These are phyloP conservation scores for Grammomys dolichurus DNA, from an alignment of 2,113 vertebrate genomes.

Conservation along the genomic window DNA sequence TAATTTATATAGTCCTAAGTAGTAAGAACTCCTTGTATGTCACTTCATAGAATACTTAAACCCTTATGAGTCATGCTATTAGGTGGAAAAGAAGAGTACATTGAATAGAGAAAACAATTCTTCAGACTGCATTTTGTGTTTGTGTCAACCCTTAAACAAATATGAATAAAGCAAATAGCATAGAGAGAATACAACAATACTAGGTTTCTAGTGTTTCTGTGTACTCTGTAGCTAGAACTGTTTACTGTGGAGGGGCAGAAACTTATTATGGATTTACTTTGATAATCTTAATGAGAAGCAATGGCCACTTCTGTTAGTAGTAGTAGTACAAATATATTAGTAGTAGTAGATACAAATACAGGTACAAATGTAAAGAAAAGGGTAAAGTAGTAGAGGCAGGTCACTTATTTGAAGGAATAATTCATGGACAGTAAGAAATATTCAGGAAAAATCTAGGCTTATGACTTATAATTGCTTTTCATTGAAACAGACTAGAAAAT, in stretches of 20 bases:
- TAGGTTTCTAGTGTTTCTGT: not conserved
- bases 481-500: not conserved
- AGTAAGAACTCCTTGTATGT: not conserved
- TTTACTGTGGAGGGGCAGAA: not conserved
- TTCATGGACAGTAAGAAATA: not conserved
- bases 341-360: not conserved
- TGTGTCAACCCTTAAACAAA: not conserved
- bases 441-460: not conserved
- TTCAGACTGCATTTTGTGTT: not conserved
- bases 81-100: not conserved
- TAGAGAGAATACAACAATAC: too few relatives aligned
- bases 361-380: not conserved
- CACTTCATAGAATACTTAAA: not conserved
- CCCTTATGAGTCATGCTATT: not conserved
- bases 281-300: not conserved
- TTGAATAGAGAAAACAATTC: not conserved
- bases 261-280: not conserved
- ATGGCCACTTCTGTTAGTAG: not conserved
- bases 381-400: not conserved
- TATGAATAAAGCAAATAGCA: not conserved
- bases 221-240: not conserved
- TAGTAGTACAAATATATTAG: too few relatives aligned
- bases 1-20: conserved; percentile 20
- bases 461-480: not conserved
- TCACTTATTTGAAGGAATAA: not conserved